A percentile compares a stretch with the other conserved stretches of the same genome.
phyloP scores from a whole-genome alignment of 2,888 invertebrate genomes.

The Chymomyza procnemis region DNA sequence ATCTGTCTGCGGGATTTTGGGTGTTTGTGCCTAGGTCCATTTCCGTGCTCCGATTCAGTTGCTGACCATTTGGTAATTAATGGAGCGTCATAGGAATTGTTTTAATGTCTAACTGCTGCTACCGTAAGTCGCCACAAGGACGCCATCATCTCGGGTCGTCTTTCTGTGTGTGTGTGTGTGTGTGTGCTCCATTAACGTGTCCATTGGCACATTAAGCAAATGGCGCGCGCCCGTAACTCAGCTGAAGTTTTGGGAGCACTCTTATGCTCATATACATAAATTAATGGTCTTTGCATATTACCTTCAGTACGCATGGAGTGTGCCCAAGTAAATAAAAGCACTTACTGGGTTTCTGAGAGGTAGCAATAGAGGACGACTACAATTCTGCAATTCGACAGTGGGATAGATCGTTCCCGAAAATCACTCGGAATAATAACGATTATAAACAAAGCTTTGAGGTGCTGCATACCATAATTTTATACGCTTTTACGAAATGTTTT shows the following conservation, averaged over 20 bases:
- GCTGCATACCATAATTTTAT: too few species aligned
- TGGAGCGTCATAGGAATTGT: conserved; percentile 26
- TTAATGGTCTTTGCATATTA: neutral
- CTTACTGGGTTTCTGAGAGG: too few species aligned
- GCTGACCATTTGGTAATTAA: neutral
- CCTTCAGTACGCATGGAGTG: neutral
- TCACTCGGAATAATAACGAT: too few species aligned
- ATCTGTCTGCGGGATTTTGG: neutral
- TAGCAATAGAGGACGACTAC: too few species aligned
- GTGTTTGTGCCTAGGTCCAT: neutral
- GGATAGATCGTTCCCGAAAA: too few species aligned
- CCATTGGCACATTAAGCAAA: conserved; percentile 45
- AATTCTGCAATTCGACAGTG: too few species aligned
- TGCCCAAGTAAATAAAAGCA: neutral
- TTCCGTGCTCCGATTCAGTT: neutral
- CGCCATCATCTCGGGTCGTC: neutral
- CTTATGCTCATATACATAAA: neutral
- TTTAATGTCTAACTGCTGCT: conserved; percentile 46
- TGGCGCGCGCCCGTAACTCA: conserved; percentile 16
- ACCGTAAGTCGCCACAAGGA: neutral
- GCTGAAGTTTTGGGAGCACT: neutral
- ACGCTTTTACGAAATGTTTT: too few species aligned
- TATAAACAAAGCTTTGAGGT: too few species aligned
- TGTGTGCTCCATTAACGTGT: conserved; percentile 44
- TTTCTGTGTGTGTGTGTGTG: too few species aligned